Base-by-base conservation (phyloP, 2,113 vertebrate genomes). In the Oreocharis arfaki region DNA sequence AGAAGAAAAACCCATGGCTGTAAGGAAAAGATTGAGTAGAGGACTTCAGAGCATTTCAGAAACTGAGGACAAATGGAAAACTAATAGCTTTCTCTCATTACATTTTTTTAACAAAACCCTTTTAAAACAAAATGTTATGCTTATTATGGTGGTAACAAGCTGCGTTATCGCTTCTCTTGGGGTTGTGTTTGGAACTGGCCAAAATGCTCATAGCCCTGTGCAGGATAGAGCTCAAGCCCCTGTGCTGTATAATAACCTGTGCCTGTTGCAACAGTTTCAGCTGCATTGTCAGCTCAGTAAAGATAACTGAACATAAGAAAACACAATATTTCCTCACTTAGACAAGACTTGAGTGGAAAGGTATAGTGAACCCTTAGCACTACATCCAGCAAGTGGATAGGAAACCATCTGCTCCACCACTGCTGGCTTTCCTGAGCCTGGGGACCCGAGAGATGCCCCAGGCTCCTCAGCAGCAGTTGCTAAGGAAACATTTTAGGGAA, bases 401-500 rank as follows among this genome's bases (percentile, higher is more conserved):
- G 76, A 96, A 95, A 85, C 78, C 6, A 47, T 86, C 95, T 93
- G 87, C 67, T 95, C 77, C 61, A 69, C 52, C 0, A 14, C 70
- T 96, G 84, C 81, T 0, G 3, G 90, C 87, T 92, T 79, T 84
- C 33, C 93, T 89, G 90, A 97, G 95, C 92, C 94, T 85, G 63
- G 96, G 94, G 95, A 97, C 93, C 90, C 78, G 63, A 52, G 79
- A 97, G 87, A 95, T 96, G 93, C 94, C 96, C 92, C 73, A 95
- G 93, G 87, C 95, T 96, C 87, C 94, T 94, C 96, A 94, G 95
- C 93, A 95, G 96, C 97, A 97, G 97, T 97, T 97, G 97, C 97
- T 97, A 97, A 91, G 97, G 97, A 97, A 97, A 97, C 97, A 97
- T 97, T 97, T 97, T 97, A 97, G 96, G 95, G 87, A 97, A 95